Evolutionary conservation across 2,888 invertebrate genomes (phyloP).

Genomic region (Drosophila antonietae): DNA sequence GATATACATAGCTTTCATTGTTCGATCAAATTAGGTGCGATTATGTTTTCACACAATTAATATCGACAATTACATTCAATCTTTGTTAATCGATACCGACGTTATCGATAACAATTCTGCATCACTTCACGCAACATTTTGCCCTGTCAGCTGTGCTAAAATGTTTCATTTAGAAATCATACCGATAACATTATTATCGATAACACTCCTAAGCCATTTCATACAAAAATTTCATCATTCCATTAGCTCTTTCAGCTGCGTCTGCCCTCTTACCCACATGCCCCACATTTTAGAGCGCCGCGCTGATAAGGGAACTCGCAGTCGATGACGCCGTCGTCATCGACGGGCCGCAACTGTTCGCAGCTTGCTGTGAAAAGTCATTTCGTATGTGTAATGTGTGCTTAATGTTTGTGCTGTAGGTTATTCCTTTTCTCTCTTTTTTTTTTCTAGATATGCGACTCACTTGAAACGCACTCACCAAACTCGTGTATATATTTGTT

Average conservation of each 20-base stretch:
- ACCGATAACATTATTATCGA: background rate
- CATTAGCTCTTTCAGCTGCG: conserved; percentile 22
- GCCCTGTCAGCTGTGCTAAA: background rate
- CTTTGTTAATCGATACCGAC: background rate
- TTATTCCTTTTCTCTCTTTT: conserved; percentile 3
- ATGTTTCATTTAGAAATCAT: background rate
- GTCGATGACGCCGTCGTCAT: conserved; percentile 25
- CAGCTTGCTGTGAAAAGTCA: conserved; percentile 63
- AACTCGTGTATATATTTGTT: conserved; percentile 5
- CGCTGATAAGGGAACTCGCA: conserved; percentile 54
- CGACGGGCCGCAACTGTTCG: conserved; percentile 27
- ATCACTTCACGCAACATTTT: background rate
- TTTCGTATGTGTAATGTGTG: conserved; percentile 32
- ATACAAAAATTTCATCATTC: conserved; percentile 8
- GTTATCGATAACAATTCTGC: background rate
- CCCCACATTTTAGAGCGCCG: conserved; percentile 37
- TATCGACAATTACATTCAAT: too few species aligned
- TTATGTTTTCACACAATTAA: too few species aligned
- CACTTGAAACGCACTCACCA: conserved; percentile 12
- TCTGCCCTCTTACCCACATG: conserved; percentile 43
- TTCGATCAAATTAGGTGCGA: too few species aligned
- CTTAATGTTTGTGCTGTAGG: conserved; percentile 22
- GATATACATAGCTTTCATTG: too few species aligned
- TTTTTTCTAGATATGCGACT: conserved; percentile 59
- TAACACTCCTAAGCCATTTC: background rate